Evolutionary conservation across 2,113 vertebrate species (phyloP), one percentile per base, ranked within the genome.

Genomic region (Circaetus gallicus): DNA sequence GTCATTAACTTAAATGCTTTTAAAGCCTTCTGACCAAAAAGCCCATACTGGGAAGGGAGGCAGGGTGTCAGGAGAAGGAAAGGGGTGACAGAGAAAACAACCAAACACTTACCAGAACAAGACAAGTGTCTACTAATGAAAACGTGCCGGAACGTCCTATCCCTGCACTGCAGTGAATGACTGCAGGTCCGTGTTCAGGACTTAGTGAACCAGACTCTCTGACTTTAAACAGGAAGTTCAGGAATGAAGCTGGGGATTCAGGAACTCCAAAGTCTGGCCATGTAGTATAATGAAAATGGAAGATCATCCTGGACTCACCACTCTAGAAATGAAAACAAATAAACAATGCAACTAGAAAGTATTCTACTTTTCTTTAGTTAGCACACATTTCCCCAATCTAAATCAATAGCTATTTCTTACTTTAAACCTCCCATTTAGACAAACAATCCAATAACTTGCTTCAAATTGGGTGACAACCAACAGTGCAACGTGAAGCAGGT

Each of bases 261-360:
- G 99, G 99, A 91, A 99, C 99, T 62, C 99, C 99, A n/a, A 99
- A 99, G 97, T 99, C 99, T 90, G 99, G 99, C 99, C 99, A 99
- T 3, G 99, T 99, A 80, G 99, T 99, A 98, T 99, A 99, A 98
- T 99, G 99, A 98, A 99, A 99, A 97, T 99, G 99, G 97, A 98
- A 99, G 95, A 99, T 99, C 95, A 99, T 98, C 98, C 99, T 99
- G 45, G 97, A 98, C 89, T 99, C 99, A 11, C 98, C 98, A 29
- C 98, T 99, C 99, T 99, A 94, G 74, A 96, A 92, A 59, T 85
- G n/a, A 97, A 96, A 96, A 94, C 84, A 83, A 97, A 86, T 8
- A 97, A 95, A 95, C 67, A 92, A 32, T 32, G 49, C 31, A 74
- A 76, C 52, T 67, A 79, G 56, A 47, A 89, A 89, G 82, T 13